Base-by-base conservation (phyloP, 37 sponge, comb jelly and placozoan genomes). In the Aplysina aerophoba region DNA sequence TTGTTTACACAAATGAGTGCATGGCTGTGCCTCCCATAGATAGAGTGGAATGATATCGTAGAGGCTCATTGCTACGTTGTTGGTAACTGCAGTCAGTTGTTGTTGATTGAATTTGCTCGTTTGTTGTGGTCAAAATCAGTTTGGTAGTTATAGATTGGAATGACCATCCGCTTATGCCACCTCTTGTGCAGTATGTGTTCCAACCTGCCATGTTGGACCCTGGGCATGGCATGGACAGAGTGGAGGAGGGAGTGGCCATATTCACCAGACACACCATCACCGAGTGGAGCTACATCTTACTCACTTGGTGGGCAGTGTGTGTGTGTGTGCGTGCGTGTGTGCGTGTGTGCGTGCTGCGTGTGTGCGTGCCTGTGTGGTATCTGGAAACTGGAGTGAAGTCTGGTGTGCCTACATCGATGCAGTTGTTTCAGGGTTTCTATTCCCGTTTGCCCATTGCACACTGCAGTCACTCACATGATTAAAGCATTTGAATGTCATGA, bases 151-250 rank as follows among this genome's bases (percentile, higher is more conserved):
- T 62, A 22, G 5, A 38, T 79, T 77, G 21, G 22, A 8, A 1
- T 20, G 20, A 14, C 67, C 15, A 16, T 63, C 8, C 38, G 0
- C 31, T 31, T 54, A 8, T 20, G 1, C 11, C 80, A 19, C 27
- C 30, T 80, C 15, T n/a, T 63, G 19, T 86, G 13, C 62, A 95
- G 88, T 92, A 74, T 86, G 85, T 95, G 21, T 95, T 60, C 69
- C 96, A 95, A 69, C 93, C 96, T 28, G 96, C 96, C 58, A 95
- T 90, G 91, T 30, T 88, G 58, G 85, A 87, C 58, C 33, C 60
- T 0, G 62, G 21, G 14, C 35, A 54, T 20, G 19, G 39, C 33
- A 19, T 38, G 37, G 86, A 38, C 1, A 87, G 90, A 33, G 66
- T 78, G 2, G 93, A 95, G 40, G 96, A 95, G 66, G 96, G 96